Percentiles rank a stretch among this genome's conserved stretches.
These are phyloP conservation scores for Pangasianodon gigas DNA, from an alignment of 2,113 vertebrate genomes.

Conservation along the genomic window DNA sequence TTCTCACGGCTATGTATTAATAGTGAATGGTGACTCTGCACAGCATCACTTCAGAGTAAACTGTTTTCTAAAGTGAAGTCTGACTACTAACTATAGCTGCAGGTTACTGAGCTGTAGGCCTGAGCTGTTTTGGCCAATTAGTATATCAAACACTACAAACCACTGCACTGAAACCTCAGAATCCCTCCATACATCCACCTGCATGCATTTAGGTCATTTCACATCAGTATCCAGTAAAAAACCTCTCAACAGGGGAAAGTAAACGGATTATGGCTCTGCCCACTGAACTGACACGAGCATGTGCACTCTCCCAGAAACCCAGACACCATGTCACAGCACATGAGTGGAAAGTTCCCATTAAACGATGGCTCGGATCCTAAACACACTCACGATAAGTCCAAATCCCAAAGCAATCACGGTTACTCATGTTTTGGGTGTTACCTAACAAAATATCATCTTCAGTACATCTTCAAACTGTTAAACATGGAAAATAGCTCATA, in stretches of 20 bases:
- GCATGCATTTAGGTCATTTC: constrained; percentile 18
- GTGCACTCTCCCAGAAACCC: constrained; percentile 45
- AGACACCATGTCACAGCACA: neutral
- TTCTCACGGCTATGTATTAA: neutral
- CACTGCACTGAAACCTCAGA: neutral
- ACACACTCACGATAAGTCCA: neutral
- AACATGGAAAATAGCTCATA: neutral
- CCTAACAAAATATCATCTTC: neutral
- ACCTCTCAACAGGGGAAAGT: constrained; percentile 19
- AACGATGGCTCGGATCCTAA: constrained; percentile 6
- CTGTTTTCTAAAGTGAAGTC: neutral
- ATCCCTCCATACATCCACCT: neutral
- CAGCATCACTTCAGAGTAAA: neutral
- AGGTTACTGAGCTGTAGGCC: neutral
- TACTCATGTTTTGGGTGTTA: neutral
- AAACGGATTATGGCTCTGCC: constrained; percentile 53
- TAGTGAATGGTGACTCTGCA: neutral
- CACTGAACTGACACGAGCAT: constrained; percentile 15
- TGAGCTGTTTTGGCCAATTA: neutral
- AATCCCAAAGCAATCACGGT: neutral
- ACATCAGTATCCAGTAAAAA: constrained; percentile 9
- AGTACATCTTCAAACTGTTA: neutral
- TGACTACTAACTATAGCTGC: neutral
- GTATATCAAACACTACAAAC: neutral
- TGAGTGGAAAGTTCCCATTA: constrained; percentile 1